Base-by-base conservation (phyloP, 2,888 invertebrate genomes). In the Athripsodes cinereus region DNA sequence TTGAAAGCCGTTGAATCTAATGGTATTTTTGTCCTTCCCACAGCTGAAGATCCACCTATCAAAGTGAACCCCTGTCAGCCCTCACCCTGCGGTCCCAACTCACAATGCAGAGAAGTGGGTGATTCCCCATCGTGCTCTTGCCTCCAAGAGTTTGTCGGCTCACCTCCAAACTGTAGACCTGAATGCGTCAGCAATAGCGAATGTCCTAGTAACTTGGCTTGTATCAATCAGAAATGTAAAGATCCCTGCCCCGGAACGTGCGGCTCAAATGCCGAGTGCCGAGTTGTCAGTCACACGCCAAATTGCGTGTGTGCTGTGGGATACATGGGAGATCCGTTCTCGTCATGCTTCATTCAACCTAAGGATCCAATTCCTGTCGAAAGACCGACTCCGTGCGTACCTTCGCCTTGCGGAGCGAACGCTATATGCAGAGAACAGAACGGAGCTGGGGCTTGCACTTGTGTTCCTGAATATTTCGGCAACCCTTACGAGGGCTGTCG, bases 241-340 rank as follows among this genome's bases (percentile, higher is more conserved):
- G 86, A 90, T 69, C 90, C 90, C 18, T 90, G 90, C 69, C 74
- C 80, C 1, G 82, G 84, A 59, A 84, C 84, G 18, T 90, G 90
- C 68, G 89, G 87, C 2, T 68, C 73, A 0, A 81, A 84, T 68
- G 85, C 90, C 11, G 79, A 86, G 67, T 92, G 91, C 68, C 78
- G 84, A 26, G 88, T 88, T 1, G 82, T 87, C 35, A 88, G 84
- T 69, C 88, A 88, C 67, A 82, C 83, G 20, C 85, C 87, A 1
- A 84, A 84, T 67, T 91, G 85, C 67, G 74, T 81, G 10, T 90
- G 89, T 67, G 72, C 77, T 2, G 70, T 74, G 50, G 86, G 87
- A 57, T 85, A 82, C 65, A 79, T 76, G n/a, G 89, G 89, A 31
- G 86, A 89, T 76, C 87, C 89, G 31, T 88, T 88, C 69, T 74